Percentiles rank a stretch among this genome's conserved stretches.
Evolutionary conservation across 2,797 vertebrate species (phyloP).

Genomic region (Gallinago stenura): DNA sequence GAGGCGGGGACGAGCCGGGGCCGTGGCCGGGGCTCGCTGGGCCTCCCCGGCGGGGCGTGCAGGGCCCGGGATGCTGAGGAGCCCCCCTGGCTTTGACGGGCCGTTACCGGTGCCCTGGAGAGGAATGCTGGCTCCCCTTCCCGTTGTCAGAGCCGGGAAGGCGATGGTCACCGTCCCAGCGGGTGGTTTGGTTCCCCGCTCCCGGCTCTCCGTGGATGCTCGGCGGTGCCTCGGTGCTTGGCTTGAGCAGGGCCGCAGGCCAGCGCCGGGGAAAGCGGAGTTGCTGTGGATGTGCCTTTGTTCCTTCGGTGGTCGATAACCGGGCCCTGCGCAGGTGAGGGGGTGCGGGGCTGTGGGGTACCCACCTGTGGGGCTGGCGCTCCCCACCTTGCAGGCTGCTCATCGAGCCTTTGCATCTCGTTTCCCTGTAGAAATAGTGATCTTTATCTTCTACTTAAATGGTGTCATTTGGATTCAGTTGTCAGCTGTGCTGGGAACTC

Average conservation of each 20-base stretch:
- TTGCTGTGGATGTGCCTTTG: conserved; percentile 20
- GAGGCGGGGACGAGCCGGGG: background rate
- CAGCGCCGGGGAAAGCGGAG: background rate
- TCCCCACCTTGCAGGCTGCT: background rate
- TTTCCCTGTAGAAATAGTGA: background rate
- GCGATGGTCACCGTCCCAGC: background rate
- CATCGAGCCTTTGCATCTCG: background rate
- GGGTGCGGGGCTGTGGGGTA: background rate
- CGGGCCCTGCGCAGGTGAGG: background rate
- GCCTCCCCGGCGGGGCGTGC: background rate
- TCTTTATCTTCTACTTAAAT: background rate
- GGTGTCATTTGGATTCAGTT: background rate
- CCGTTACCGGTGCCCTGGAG: background rate
- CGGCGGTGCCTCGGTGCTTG: background rate
- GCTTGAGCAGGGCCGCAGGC: background rate
- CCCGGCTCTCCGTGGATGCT: accelerated
- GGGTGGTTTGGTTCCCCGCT: background rate
- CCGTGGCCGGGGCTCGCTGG: background rate
- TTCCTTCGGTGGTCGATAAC: background rate
- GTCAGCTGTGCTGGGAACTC: background rate
- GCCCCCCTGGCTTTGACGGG: background rate
- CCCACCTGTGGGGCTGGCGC: background rate
- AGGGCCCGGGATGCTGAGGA: background rate
- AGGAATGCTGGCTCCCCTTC: background rate
- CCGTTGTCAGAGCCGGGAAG: background rate